Base-by-base conservation (phyloP, 1,140 invertebrate genomes). In the Pantala flavescens region DNA sequence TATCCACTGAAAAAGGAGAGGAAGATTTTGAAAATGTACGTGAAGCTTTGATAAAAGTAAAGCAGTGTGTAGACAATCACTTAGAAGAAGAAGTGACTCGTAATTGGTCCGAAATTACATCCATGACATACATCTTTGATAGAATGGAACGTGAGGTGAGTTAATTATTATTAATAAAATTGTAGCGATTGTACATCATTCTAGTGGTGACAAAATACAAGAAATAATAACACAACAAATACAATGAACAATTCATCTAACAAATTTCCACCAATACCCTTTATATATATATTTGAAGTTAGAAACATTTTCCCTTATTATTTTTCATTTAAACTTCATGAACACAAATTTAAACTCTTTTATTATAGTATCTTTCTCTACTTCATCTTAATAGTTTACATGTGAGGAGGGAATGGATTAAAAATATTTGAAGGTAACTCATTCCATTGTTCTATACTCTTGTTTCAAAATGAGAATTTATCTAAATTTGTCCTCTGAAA, bases 51-150 rank as follows among this genome's bases (percentile, higher is more conserved):
- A 89, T 90, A 23, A 91, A 90, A 80, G 80, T 90, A 10, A 95
- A 94, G 79, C 83, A 88, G 75, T 87, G 87, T 70, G 87, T 84
- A 2, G 92, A 94, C 80, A 85, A 90, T 74, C 87, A 91, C 71
- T 81, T 95, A 71, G 86, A 87, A 74, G 89, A 93, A 75, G 93
- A 95, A 82, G 87, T 93, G 7, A 77, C 79, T 12, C 85, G 90
- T 77, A 90, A 93, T 78, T 93, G 90, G 90, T 78, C 79, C 0
- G 92, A 93, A 81, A 92, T 94, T 19, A 80, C 82, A 0, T 84
- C 80, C 24, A 82, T 84, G 24, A 85, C 90, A 24, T 92, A 90
- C 74, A 81, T 88, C 71, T 94, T 93, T 78, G 88, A 92, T 79
- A 86, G 89, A 77, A 76, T 86, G 1, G 84, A 86, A 74, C 81